Evolutionary conservation across 2,797 vertebrate species (phyloP), one percentile per base, ranked within the genome.

Genomic region (Tarsius wallacei): DNA sequence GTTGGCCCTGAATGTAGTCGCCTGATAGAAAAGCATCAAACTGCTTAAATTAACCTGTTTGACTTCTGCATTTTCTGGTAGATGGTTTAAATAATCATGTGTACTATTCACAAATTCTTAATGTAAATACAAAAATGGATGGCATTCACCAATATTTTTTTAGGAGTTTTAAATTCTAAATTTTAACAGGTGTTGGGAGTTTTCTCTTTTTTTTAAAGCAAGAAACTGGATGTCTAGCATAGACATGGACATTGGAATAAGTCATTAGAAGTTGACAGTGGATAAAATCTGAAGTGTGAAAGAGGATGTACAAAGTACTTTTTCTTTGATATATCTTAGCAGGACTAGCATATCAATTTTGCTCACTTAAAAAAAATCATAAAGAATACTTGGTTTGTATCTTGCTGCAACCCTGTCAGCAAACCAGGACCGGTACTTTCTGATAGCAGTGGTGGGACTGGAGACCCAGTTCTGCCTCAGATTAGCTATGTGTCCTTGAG

Each of bases 321-420:
- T 88, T 53, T 74, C 47, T 91, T 0, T 70, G 61, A 86, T 77
- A 36, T 77, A 36, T 33, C 59, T 81, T 85, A 85, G 74, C 24
- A 85, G 26, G 36, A 66, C 42, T 49, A 68, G 4, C 63, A 12
- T 63, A 51, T 82, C 91, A 90, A 0, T 90, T 93, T 87, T 82
- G 15, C 28, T 61, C 31, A 28, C 42, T 81, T 76, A 88, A 33
- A 64, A 88, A 70, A 87, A 64, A 22, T n/a, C 42, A 14, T 61
- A 55, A 63, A 70, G 59, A 90, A 90, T 64, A 87, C 55, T 70
- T 84, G 73, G 42, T 36, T 3, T 85, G 49, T 63, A 19, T 42
- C 17, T 64, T 98, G 97, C 97, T 97, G 83, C 95, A 95, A 91
- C 98, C 91, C 97, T 97, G 97, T 96, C 93, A 96, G 97, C 98